A percentile compares a stretch with the other conserved stretches of the same genome.
These are phyloP conservation scores for Pterobdella sp. DNA, from an alignment of 2,888 invertebrate species.

Conservation along the genomic window DNA sequence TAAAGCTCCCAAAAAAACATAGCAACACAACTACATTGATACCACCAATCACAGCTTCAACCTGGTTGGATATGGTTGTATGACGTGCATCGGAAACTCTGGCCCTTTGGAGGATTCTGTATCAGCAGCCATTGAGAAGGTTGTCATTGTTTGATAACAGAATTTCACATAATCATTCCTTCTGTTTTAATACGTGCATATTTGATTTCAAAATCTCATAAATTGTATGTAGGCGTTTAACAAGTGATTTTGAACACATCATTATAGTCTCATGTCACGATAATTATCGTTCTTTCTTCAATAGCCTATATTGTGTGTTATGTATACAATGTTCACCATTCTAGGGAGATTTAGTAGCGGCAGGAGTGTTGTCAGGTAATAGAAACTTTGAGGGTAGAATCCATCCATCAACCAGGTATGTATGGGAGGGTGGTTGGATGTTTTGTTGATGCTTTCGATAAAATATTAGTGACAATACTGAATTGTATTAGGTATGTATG, in stretches of 20 bases:
- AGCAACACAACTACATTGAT: no score
- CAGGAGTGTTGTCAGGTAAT: slow-evolving; percentile 91
- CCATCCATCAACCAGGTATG: slow-evolving; percentile 80
- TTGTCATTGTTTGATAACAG: slow-evolving; percentile 43
- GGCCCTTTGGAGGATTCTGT: slow-evolving; percentile 86
- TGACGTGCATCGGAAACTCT: slow-evolving; percentile 98
- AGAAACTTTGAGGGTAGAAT: slow-evolving; percentile 96
- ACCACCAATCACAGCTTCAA: slow-evolving; percentile 59
- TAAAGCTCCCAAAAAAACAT: not conserved
- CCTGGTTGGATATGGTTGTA: slow-evolving; percentile 96
- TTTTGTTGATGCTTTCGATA: no score
- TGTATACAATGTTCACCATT: not conserved
- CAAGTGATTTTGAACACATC: no score
- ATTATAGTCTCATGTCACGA: not conserved
- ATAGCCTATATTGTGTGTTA: not conserved
- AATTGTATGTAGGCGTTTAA: no score
- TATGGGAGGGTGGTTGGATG: no score
- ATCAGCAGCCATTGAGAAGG: slow-evolving; percentile 82
- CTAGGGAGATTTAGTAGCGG: slow-evolving; percentile 82
- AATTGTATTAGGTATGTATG: no score
- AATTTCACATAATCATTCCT: not conserved
- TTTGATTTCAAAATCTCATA: no score
- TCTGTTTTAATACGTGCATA: not conserved
- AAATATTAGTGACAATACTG: no score
- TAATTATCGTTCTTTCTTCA: not conserved